These are phyloP conservation scores for Cynaeus angustus DNA, from an alignment of 2,888 invertebrate genomes.

Conservation along the genomic window DNA sequence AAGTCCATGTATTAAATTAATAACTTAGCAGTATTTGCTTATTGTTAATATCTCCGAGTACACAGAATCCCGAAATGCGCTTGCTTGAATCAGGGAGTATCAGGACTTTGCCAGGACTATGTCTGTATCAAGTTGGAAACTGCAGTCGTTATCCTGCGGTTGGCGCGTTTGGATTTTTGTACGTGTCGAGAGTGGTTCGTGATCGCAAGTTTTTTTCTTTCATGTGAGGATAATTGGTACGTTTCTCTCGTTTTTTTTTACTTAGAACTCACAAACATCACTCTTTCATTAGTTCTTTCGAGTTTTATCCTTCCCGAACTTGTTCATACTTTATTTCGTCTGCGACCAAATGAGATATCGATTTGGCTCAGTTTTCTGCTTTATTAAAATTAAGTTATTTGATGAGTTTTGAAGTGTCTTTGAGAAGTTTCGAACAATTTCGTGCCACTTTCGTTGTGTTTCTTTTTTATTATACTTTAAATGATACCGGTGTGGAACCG, in stretches of 20 bases:
- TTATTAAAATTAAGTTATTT: slow-evolving; percentile 17
- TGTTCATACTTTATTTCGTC: neutral
- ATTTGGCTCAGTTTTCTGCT: neutral
- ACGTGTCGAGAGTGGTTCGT: slow-evolving; percentile 7
- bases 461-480: too few relatives aligned
- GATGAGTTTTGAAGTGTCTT: slow-evolving; percentile 2
- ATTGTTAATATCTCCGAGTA: slow-evolving; percentile 29
- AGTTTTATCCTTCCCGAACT: too few relatives aligned
- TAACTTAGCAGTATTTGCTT: slow-evolving; percentile 18
- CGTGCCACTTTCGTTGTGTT: neutral
- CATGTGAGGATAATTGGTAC: slow-evolving; percentile 7
- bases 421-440: slow-evolving; percentile 1
- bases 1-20: slow-evolving; percentile 24
- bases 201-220: slow-evolving; percentile 9
- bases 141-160: slow-evolving; percentile 61
- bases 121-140: slow-evolving; percentile 61
- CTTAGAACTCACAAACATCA: too few relatives aligned
- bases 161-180: slow-evolving; percentile 44
- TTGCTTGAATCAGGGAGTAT: slow-evolving; percentile 55
- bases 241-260: slow-evolving; percentile 3
- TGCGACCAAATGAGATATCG: slow-evolving; percentile 4
- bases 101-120: slow-evolving; percentile 58
- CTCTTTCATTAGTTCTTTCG: too few relatives aligned
- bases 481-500: too few relatives aligned
- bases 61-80: slow-evolving; percentile 53